Percentiles rank a stretch among this genome's conserved stretches.
Conservation (phyloP, 2,797 vertebrate species). For the Sylvilagus floridanus region DNA sequence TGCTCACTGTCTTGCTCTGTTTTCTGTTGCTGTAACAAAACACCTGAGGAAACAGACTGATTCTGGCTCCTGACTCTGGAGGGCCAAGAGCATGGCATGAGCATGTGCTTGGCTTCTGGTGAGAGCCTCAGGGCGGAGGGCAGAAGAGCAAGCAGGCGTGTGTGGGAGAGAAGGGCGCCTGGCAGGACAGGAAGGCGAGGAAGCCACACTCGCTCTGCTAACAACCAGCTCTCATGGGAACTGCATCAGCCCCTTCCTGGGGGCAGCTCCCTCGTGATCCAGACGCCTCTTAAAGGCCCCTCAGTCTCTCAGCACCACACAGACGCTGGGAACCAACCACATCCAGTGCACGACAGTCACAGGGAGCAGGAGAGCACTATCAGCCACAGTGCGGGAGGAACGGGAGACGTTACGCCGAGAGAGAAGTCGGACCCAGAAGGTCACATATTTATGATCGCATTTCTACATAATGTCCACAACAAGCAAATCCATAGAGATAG, state of each 20-base stretch:
- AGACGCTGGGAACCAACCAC: neutral
- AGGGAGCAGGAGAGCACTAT: neutral
- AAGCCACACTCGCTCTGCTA: neutral
- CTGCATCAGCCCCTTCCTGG: too few relatives aligned
- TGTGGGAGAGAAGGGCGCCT: neutral
- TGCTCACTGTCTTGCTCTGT: neutral
- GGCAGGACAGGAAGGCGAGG: neutral
- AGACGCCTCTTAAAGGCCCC: neutral
- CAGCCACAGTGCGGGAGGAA: neutral
- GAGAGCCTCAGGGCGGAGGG: neutral
- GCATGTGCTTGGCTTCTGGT: neutral
- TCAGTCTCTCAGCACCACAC: neutral
- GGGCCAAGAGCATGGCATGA: neutral
- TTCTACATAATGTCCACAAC: neutral
- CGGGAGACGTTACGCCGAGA: neutral
- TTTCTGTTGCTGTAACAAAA: neutral
- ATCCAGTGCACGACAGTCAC: neutral
- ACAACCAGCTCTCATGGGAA: too few relatives aligned
- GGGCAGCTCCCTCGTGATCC: neutral
- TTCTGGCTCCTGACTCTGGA: neutral
- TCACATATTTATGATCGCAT: neutral
- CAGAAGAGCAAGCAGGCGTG: neutral
- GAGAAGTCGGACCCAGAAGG: neutral
- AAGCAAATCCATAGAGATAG: neutral
- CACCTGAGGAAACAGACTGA: neutral